Percentiles rank a stretch among this genome's conserved stretches.
Conservation (phyloP, 2,113 vertebrate genomes). For the Pristiophorus japonicus region DNA sequence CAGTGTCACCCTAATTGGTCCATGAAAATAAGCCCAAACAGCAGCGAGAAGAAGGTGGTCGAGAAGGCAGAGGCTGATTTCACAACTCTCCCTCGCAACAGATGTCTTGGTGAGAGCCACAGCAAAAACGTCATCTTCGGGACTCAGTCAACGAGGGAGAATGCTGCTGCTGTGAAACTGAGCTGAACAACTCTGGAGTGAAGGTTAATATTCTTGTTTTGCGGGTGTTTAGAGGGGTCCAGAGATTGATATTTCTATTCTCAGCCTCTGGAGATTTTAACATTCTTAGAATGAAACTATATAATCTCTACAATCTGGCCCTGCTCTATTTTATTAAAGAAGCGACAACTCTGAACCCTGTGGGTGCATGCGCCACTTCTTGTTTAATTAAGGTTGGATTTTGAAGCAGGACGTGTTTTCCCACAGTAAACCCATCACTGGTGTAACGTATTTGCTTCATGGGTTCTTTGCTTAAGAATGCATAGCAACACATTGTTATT, state of each 20-base stretch:
- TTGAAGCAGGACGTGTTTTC: not conserved
- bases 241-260: not conserved
- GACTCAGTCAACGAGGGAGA: not conserved
- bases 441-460: too few species aligned
- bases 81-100: not conserved
- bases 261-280: not conserved
- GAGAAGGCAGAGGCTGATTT: not conserved
- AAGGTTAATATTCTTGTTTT: not conserved
- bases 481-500: too few species aligned
- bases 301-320: not conserved
- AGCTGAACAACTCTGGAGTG: not conserved
- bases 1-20: not conserved
- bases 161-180: not conserved
- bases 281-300: too few species aligned
- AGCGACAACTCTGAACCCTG: not conserved
- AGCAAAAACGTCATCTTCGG: not conserved
- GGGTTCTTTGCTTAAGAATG: too few species aligned
- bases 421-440: not conserved
- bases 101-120: not conserved
- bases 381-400: not conserved
- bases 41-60: not conserved
- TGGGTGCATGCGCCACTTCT: not conserved
- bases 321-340: not conserved
- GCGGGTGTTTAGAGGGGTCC: not conserved
- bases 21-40: not conserved